Conservation (phyloP, 2,113 vertebrate species). For the Xenopus laevis region DNA sequence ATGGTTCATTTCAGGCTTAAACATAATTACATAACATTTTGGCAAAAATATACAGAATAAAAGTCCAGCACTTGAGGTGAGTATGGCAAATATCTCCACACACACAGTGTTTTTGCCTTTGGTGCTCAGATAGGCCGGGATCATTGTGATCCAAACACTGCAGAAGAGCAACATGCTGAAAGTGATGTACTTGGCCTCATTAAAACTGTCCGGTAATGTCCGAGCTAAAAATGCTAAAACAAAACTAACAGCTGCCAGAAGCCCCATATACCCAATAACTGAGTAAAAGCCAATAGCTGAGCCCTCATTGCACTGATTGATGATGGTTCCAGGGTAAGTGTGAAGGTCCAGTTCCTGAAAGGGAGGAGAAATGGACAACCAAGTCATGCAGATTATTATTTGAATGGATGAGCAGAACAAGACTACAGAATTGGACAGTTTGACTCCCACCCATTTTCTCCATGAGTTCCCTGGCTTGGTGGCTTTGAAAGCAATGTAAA, state of each 20-base stretch:
- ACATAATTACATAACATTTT: not conserved
- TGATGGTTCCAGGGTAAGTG: slow-evolving; percentile 5
- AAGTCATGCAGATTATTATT: slow-evolving; percentile 21
- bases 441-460: slow-evolving; percentile 35
- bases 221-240: slow-evolving; percentile 10
- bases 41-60: not conserved
- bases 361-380: slow-evolving; percentile 28
- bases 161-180: slow-evolving; percentile 34
- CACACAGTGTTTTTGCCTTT: slow-evolving; percentile 8
- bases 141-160: slow-evolving; percentile 41
- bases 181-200: slow-evolving; percentile 30
- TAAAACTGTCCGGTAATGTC: slow-evolving; percentile 28
- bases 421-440: slow-evolving; percentile 5
- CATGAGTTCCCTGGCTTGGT: slow-evolving; percentile 49
- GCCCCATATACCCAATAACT: slow-evolving; percentile 52
- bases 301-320: slow-evolving; percentile 31
- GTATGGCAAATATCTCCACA: slow-evolving; percentile 16
- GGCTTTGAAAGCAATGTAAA: slow-evolving; percentile 47
- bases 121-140: slow-evolving; percentile 15
- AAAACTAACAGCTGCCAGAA: slow-evolving; percentile 49
- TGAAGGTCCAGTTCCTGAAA: slow-evolving; percentile 23
- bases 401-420: slow-evolving; percentile 17
- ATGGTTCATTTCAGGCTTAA: not conserved
- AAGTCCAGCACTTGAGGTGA: slow-evolving; percentile 9
- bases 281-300: slow-evolving; percentile 22